A percentile compares a stretch with the other conserved stretches of the same genome.
Conservation (phyloP, 1,140 invertebrate species). For the Penaeus chinensis region DNA sequence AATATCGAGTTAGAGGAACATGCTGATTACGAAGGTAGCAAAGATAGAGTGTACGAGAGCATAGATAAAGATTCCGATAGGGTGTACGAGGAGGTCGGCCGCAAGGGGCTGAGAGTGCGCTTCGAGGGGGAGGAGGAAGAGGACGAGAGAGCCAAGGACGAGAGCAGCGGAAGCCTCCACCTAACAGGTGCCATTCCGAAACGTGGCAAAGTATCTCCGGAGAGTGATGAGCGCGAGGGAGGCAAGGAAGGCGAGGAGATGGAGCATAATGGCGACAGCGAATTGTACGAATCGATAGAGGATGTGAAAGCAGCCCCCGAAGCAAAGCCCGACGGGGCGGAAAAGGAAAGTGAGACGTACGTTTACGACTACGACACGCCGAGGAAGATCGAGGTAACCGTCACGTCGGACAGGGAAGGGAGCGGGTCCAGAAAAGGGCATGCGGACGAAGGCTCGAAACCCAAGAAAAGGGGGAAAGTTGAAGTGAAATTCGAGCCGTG, state of each 20-base stretch:
- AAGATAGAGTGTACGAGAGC: conserved; percentile 21
- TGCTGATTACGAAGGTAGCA: conserved; percentile 31
- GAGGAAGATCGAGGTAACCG: conserved; percentile 47
- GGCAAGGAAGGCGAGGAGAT: conserved; percentile 13
- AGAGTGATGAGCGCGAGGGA: not conserved
- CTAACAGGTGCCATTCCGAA: conserved; percentile 48
- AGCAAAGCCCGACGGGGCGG: not conserved
- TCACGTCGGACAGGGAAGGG: conserved; percentile 36
- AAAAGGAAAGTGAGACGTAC: conserved; percentile 1
- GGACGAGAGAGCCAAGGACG: not conserved
- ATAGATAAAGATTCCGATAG: conserved; percentile 22
- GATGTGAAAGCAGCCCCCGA: not conserved
- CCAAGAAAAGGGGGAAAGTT: conserved; percentile 39
- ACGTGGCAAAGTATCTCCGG: conserved; percentile 12
- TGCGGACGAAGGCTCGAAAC: not conserved
- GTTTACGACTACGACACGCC: conserved; percentile 29
- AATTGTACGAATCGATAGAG: not conserved
- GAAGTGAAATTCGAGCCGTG: conserved; percentile 49
- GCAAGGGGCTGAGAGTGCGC: conserved; percentile 27
- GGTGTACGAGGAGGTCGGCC: conserved; percentile 30
- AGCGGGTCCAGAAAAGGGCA: not conserved
- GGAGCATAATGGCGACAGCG: not conserved
- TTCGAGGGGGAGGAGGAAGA: conserved; percentile 33
- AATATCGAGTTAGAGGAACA: conserved; percentile 29
- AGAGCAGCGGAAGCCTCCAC: not conserved